Evolutionary conservation across 2,888 invertebrate genomes (phyloP).

Genomic region (Eupithecia subfuscata): DNA sequence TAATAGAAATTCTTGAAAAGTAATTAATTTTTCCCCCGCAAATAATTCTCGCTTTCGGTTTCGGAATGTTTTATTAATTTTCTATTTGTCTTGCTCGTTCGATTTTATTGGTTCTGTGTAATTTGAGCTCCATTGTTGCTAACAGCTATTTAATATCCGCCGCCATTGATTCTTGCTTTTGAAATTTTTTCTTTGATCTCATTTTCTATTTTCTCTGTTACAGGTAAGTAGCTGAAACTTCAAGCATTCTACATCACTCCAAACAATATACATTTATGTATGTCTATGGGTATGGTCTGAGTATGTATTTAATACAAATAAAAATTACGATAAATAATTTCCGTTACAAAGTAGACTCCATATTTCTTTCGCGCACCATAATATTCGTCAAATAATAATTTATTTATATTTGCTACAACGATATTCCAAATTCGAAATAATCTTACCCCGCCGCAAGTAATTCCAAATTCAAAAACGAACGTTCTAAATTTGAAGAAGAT

Average conservation of each 20-base stretch:
- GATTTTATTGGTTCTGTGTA: constrained; percentile 39
- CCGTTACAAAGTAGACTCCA: background rate
- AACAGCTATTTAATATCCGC: constrained; percentile 6
- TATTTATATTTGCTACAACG: constrained; percentile 24
- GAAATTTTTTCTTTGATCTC: constrained; percentile 14
- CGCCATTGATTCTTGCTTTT: constrained; percentile 5
- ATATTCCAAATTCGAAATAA: constrained; percentile 40
- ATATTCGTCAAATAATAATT: background rate
- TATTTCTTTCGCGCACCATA: background rate
- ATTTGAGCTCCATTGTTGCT: constrained; percentile 25
- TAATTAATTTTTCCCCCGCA: constrained; percentile 65
- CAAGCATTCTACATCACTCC: constrained; percentile 28
- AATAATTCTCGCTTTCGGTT: constrained; percentile 55
- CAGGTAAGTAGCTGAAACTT: constrained; percentile 67
- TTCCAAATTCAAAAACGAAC: constrained; percentile 40
- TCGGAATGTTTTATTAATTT: constrained; percentile 61
- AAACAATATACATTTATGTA: background rate
- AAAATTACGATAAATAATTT: constrained; percentile 31
- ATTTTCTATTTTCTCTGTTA: constrained; percentile 51
- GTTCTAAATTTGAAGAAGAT: constrained; percentile 39
- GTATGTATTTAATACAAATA: constrained; percentile 21
- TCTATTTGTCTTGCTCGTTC: constrained; percentile 53
- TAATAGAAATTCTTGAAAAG: constrained; percentile 63
- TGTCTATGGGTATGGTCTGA: background rate
- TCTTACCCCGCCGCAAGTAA: constrained; percentile 31